These are phyloP conservation scores for Melikaiella ostensackeni DNA, from an alignment of 2,888 invertebrate species.

Conservation along the genomic window DNA sequence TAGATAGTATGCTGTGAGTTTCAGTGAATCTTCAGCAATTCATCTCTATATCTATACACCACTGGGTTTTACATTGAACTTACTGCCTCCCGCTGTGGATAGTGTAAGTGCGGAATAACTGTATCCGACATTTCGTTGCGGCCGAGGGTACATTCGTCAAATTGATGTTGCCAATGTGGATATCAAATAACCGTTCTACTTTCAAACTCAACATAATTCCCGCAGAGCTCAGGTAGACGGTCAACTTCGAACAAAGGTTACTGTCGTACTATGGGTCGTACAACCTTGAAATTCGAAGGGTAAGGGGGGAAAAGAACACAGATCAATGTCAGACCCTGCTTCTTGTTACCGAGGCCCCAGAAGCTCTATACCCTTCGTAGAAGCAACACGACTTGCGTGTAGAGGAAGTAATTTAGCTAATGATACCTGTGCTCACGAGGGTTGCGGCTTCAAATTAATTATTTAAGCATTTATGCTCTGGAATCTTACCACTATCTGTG, in stretches of 20 bases:
- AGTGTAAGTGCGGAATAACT: conserved; percentile 49
- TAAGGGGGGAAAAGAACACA: too few relatives aligned
- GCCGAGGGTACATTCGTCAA: conserved; percentile 62
- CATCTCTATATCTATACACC: conserved; percentile 26
- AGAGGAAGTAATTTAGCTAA: conserved; percentile 35
- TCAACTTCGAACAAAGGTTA: too few relatives aligned
- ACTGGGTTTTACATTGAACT: conserved; percentile 25
- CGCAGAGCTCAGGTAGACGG: too few relatives aligned
- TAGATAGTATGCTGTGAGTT: conserved; percentile 7
- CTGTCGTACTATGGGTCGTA: too few relatives aligned
- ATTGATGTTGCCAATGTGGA: conserved; percentile 54
- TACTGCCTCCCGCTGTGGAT: conserved; percentile 9
- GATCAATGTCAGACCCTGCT: too few relatives aligned
- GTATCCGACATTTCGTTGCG: conserved; percentile 58
- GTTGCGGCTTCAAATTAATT: conserved; percentile 2
- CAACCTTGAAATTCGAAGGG: too few relatives aligned
- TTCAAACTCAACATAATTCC: too few relatives aligned
- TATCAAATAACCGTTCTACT: too few relatives aligned
- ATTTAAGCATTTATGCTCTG: neutral
- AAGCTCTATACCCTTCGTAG: conserved; percentile 5
- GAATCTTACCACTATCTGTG: neutral
- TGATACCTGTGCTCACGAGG: conserved; percentile 3
- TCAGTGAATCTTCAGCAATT: conserved; percentile 34
- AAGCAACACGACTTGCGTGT: conserved; percentile 27
- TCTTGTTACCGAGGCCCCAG: too few relatives aligned